These are phyloP conservation scores for Montipora sp. DNA, from an alignment of 64 coral and sea anemone species.

Conservation along the genomic window DNA sequence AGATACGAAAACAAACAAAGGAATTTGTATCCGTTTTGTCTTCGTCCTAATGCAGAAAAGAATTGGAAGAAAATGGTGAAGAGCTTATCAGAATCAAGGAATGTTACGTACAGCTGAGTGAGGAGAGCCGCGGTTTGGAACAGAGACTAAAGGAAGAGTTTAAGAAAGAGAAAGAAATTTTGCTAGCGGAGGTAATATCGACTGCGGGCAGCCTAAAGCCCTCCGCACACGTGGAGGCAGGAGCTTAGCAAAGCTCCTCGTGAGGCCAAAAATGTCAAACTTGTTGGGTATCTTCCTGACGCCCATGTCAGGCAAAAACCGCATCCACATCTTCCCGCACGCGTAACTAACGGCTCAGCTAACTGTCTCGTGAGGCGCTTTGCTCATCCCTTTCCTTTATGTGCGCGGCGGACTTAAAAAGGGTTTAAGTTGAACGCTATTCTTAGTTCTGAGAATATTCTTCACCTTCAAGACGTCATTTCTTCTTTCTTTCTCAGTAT, in stretches of 20 bases:
- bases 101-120: slow-evolving; percentile 90
- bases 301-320: too few species aligned
- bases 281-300: too few species aligned
- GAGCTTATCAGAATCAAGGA: slow-evolving; percentile 92
- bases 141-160: slow-evolving; percentile 74
- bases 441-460: background rate
- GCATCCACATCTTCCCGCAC: too few species aligned
- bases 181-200: slow-evolving; percentile 7
- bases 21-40: background rate
- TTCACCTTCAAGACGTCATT: background rate
- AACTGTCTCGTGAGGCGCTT: too few species aligned
- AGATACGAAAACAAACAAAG: background rate
- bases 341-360: too few species aligned
- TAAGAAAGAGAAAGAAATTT: slow-evolving; percentile 50
- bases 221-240: too few species aligned
- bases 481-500: too few species aligned
- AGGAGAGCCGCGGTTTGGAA: slow-evolving; percentile 80
- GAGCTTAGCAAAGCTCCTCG: too few species aligned
- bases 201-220: too few species aligned
- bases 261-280: too few species aligned
- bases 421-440: background rate
- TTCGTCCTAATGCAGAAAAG: slow-evolving; percentile 36
- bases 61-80: slow-evolving; percentile 69
- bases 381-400: too few species aligned
- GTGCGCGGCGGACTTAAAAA: too few species aligned